Base-by-base conservation (phyloP, 2,113 vertebrate genomes). In the Corythornis madagascariensis region DNA sequence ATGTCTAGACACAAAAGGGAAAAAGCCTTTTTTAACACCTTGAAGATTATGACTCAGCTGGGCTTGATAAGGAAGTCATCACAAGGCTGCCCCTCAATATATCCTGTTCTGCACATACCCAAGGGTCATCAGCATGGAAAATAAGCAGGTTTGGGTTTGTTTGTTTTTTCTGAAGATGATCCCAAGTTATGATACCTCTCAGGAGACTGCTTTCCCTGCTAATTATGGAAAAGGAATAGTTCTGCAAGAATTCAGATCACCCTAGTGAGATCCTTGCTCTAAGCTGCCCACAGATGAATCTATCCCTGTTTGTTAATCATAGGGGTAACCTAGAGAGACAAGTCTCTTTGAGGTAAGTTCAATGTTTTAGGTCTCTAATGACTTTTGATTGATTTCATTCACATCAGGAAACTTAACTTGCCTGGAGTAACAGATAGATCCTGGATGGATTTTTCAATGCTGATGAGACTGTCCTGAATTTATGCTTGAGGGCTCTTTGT, bases 1-100 rank as follows among this genome's bases (percentile, higher is more conserved):
- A 86, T 89, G 90, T 77, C 52, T 94, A 67, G 83, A 87, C 55
- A 89, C 65, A 93, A 96, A 96, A 92, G 65, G 50, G 72, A 92
- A 86, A 78, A 65, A 76, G 6, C 7, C 7, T 70, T 89, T 56
- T 70, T 83, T 66, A 28, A 55, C 33, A 94, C 79, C 92, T 92
- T 92, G 83, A 96, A 96, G 73, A 86, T 95, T 72, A 89, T 55
- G 88, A 69, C 81, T 89, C 87, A 64, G 33, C 59, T 76, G 65
- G 56, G 18, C 65, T 94, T 96, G 93, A 77, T 48, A 82, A 82
- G 89, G 50, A 66, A 56, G 60, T 50, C 77, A 47, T 84, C 56
- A 91, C 70, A 73, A 63, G 43, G 86, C 75, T 76, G 48, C 29
- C 40, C 29, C 71, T 52, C 43, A 83, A 16, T 78, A 73, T 74